Conservation (phyloP, 30 jellyfish, hydroid and myxozoan species). For the Aurelia coerulea region DNA sequence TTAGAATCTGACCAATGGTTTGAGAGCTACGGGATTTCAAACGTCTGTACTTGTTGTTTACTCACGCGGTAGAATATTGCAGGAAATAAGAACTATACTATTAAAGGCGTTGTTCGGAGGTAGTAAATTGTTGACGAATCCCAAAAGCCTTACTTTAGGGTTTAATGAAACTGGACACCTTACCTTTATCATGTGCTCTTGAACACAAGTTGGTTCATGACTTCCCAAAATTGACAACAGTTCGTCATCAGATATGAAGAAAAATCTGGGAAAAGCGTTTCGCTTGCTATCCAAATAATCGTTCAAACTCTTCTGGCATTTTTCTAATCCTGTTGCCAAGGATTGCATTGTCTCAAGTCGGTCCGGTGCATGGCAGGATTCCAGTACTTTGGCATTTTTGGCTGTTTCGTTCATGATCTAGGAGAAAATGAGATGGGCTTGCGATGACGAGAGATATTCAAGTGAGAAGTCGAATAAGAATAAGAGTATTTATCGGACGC, state of each 20-base stretch:
- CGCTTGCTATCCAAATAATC: slow-evolving; percentile 96
- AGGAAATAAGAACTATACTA: too few relatives aligned
- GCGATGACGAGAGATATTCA: too few relatives aligned
- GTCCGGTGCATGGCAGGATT: slow-evolving; percentile 89
- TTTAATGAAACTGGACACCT: background rate
- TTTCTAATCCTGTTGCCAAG: slow-evolving; percentile 87
- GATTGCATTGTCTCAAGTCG: slow-evolving; percentile 89
- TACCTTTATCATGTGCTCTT: slow-evolving; percentile 98
- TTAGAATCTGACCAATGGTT: too few relatives aligned
- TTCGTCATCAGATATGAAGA: slow-evolving; percentile 97
- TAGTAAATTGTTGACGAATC: too few relatives aligned
- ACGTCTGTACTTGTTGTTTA: too few relatives aligned
- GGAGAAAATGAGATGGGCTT: background rate
- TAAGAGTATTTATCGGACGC: too few relatives aligned
- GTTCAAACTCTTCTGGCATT: slow-evolving; percentile 93
- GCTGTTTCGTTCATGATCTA: slow-evolving; percentile 96
- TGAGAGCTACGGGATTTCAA: too few relatives aligned
- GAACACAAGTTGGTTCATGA: slow-evolving; percentile 98
- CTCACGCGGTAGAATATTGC: too few relatives aligned
- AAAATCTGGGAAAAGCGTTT: slow-evolving; percentile 94
- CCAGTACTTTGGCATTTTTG: slow-evolving; percentile 87
- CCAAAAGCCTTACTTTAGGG: too few relatives aligned
- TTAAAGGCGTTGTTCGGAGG: too few relatives aligned
- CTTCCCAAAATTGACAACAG: slow-evolving; percentile 93
- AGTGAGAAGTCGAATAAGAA: too few relatives aligned